phyloP scores from a whole-genome alignment of 2,888 invertebrate species.

The Cepaea hortensis region DNA sequence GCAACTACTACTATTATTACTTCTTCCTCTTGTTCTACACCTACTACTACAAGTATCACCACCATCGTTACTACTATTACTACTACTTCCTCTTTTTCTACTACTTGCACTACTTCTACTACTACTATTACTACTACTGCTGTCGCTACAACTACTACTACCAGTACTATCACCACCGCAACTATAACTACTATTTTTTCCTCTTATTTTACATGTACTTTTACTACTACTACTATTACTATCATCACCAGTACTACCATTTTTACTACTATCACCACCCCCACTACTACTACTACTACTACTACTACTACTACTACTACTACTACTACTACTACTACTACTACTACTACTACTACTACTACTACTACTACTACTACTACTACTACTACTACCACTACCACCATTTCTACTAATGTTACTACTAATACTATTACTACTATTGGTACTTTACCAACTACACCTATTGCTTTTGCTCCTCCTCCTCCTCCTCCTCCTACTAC shows the following conservation, averaged over 20 bases:
- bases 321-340: conserved; percentile 28
- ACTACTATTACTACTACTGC: background rate
- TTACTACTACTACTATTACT: background rate
- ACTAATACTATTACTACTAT: background rate
- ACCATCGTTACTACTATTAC: too few species aligned
- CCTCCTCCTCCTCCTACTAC: background rate
- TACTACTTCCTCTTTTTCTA: too few species aligned
- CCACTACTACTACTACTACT: background rate
- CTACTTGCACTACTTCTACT: too few species aligned
- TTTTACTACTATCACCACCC: background rate
- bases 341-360: conserved; percentile 31
- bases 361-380: conserved; percentile 27
- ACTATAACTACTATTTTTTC: background rate
- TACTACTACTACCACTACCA: conserved; percentile 21
- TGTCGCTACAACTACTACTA: background rate
- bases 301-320: background rate
- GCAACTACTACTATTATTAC: too few species aligned
- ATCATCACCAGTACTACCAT: background rate
- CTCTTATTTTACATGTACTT: background rate
- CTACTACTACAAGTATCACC: too few species aligned
- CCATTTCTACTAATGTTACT: background rate
- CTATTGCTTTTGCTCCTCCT: background rate
- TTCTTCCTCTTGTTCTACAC: too few species aligned
- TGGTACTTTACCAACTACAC: background rate
- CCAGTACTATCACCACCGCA: background rate